Conservation (phyloP, 2,113 vertebrate genomes). For the Thamnaconus septentrionalis region DNA sequence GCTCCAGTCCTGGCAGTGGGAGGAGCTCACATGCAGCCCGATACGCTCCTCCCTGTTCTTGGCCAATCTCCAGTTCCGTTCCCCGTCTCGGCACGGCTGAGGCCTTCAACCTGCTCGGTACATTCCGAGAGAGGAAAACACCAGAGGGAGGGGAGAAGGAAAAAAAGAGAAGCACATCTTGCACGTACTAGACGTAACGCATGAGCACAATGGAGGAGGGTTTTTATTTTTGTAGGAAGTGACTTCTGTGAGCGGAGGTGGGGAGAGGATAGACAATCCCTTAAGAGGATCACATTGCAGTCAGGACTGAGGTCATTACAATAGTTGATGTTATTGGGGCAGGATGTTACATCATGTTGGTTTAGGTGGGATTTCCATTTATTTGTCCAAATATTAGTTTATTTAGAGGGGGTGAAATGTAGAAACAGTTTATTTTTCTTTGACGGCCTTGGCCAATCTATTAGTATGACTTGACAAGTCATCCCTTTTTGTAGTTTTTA, state of each 20-base stretch:
- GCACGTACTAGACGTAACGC: slow-evolving; percentile 34
- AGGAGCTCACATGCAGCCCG: slow-evolving; percentile 19
- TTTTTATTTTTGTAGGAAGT: slow-evolving; percentile 23
- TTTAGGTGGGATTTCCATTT: slow-evolving; percentile 10
- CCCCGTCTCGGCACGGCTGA: slow-evolving; percentile 27
- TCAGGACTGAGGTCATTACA: slow-evolving; percentile 43
- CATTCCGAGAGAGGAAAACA: slow-evolving; percentile 65
- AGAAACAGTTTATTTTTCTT: neutral
- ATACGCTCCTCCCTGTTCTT: slow-evolving; percentile 33
- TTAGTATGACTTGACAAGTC: no score
- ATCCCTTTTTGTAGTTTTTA: no score
- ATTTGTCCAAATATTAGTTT: neutral
- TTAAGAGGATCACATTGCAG: slow-evolving; percentile 59
- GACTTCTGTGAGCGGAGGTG: slow-evolving; percentile 15
- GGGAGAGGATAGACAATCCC: slow-evolving; percentile 42
- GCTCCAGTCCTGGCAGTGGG: neutral
- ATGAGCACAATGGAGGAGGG: slow-evolving; percentile 5
- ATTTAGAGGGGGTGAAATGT: neutral
- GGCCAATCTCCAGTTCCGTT: slow-evolving; percentile 28
- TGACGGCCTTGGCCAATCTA: no score
- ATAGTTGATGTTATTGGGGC: slow-evolving; percentile 42
- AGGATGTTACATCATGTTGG: slow-evolving; percentile 43
- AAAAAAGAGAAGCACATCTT: slow-evolving; percentile 23
- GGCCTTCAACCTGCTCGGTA: slow-evolving; percentile 32
- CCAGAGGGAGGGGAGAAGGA: slow-evolving; percentile 14